Evolutionary conservation across 1,140 invertebrate genomes (phyloP).

Genomic region (Orchesella cincta): DNA sequence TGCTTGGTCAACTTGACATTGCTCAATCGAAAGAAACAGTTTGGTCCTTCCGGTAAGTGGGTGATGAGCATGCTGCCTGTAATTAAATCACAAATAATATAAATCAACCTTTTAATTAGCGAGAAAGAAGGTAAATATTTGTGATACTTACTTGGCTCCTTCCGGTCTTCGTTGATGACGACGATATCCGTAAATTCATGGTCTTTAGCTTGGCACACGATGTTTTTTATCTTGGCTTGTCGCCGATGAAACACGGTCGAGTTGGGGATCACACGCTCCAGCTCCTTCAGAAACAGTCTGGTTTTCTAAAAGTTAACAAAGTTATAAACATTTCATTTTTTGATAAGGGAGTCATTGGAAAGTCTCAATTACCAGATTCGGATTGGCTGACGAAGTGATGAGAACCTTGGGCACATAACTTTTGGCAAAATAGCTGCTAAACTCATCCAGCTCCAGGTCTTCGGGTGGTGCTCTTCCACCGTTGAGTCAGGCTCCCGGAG

Average conservation of each 20-base stretch:
- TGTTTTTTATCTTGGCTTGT: conserved; percentile 86
- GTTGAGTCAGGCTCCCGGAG: conserved; percentile 90
- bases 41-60: conserved; percentile 94
- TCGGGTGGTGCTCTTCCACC: conserved; percentile 75
- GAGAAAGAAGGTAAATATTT: no score
- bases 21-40: conserved; percentile 77
- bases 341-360: no score
- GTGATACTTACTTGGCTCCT: conserved; percentile 83
- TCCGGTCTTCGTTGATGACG: conserved; percentile 89
- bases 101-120: no score
- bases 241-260: conserved; percentile 76
- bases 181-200: conserved; percentile 86
- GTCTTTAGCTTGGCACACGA: conserved; percentile 76
- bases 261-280: conserved; percentile 89
- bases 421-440: conserved; percentile 80
- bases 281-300: conserved; percentile 87
- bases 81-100: no score
- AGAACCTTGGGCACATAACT: conserved; percentile 89
- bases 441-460: conserved; percentile 84
- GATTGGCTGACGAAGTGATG: conserved; percentile 93
- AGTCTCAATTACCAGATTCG: conserved; percentile 70
- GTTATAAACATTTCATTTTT: no score
- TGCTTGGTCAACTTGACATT: conserved; percentile 82
- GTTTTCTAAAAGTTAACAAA: conserved; percentile 70
- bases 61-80: conserved; percentile 82